Evolutionary conservation across 2,888 invertebrate species (phyloP), one percentile per base, ranked within the genome.

Genomic region (Diploptera punctata): DNA sequence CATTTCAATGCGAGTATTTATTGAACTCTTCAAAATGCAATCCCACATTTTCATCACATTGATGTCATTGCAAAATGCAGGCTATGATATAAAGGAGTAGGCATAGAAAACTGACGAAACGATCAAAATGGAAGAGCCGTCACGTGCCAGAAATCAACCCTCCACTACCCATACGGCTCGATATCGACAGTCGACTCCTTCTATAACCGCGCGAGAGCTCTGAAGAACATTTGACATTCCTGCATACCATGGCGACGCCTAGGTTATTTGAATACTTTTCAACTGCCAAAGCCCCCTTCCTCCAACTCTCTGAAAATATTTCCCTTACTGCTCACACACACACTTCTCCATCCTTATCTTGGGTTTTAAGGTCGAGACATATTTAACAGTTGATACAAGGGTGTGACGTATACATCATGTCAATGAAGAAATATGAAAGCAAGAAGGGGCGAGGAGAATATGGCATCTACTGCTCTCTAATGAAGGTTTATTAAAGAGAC

Each of bases 241-340:
- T 24, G 29, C 57, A 57, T 57, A 29, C 57, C 57, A n/a, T 5
- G n/a, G n/a, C 57, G 57, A 5, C 26, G 7, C 57, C 57, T 5
- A n/a, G 26, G 57, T 57, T 57, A 57, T 57, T 57, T 57, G 57
- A 57, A 57, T 57, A 57, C 57, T 57, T 57, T 10, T n/a, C 57
- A 57, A 29, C 57, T 57, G 57, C 57, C 29, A 57, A 29, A n/a
- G n/a, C n/a, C n/a, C n/a, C n/a, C n/a, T n/a, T n/a, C n/a, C n/a
- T n/a, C n/a, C 29, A n/a, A 29, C 29, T 57, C 10, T n/a, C 47
- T 24, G 57, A 57, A 29, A 57, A 57, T 29, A 57, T 29, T 57
- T 31, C n/a, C 29, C 18, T 57, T 57, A 9, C 57, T n/a, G 9
- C 7, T 4, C n/a, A 47, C n/a, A 47, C 47, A 47, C 5, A 33